phyloP scores from a whole-genome alignment of 2,113 vertebrate genomes.

The Ia io region DNA sequence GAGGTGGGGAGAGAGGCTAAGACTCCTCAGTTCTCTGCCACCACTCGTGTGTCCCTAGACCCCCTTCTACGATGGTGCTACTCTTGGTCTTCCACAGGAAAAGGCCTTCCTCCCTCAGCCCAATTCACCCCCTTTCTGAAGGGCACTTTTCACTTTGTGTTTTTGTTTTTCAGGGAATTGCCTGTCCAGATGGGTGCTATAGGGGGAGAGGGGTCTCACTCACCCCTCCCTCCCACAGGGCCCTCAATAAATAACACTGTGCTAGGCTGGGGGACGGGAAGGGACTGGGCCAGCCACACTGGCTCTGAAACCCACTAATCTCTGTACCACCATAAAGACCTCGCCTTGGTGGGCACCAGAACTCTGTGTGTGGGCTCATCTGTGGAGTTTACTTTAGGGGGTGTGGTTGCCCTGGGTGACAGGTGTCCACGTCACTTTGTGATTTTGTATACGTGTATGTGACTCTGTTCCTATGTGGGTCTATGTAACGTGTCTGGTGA shows the following conservation, averaged over 20 bases:
- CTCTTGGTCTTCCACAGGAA: background rate
- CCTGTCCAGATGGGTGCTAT: conserved; percentile 59
- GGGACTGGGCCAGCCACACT: background rate
- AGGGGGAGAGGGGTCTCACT: background rate
- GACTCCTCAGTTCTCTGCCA: background rate
- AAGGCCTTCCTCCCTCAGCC: background rate
- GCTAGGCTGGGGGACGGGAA: background rate
- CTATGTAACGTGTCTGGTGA: too few species aligned
- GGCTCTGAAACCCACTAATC: conserved; percentile 14
- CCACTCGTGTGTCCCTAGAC: background rate
- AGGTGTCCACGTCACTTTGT: background rate
- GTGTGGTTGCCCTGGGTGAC: background rate
- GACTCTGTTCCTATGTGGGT: background rate
- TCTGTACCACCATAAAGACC: conserved; percentile 56
- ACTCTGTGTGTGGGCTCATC: conserved; percentile 28
- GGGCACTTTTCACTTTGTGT: background rate
- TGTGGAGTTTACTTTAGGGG: background rate
- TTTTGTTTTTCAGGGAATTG: background rate
- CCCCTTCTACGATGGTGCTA: conserved; percentile 52
- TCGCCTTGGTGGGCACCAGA: conserved; percentile 57
- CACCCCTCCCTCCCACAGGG: background rate
- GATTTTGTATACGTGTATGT: background rate
- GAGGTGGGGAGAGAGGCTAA: background rate
- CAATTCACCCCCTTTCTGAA: background rate
- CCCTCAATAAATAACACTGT: background rate